Base-by-base conservation (phyloP, 2,888 invertebrate species). In the Pediacus dermestoides region DNA sequence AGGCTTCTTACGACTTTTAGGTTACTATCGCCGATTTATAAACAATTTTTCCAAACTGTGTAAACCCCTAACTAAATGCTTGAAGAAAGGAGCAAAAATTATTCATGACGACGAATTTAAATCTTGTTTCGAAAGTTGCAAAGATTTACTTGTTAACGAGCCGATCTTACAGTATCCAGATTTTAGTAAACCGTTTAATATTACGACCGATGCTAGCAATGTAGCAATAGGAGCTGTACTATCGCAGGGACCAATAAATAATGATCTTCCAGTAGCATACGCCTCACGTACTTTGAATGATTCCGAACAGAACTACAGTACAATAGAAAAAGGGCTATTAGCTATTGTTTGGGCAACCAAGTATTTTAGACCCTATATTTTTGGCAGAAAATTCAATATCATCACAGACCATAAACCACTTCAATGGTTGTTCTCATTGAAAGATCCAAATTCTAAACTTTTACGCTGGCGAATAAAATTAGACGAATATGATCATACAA, bases 331-430 rank as follows among this genome's bases (percentile, higher is more conserved):
- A 30, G 63, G 61, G 50, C 30, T 61, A 1, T 34, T 62, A 27
- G 61, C 58, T 2, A 51, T 61, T 3, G 49, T 60, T n/a, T 10
- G 34, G 34, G 34, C 30, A 13, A 34, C 21, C 14, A 53, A 60
- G 37, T 48, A 60, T 37, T 66, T 63, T 41, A n/a, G 60, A 23
- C 60, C 62, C 2, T 67, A 65, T 32, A 27, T 67, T 2, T 61
- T 49, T 34, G 64, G 63, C n/a, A 48, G 53, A 15, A 46, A 56
- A 42, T 67, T 66, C 31, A 46, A 30, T 3, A 54, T 68, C n/a
- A 12, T 60, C 63, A 65, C 36, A 32, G 46, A 45, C 60, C 62
- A 1, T 40, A 64, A 15, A 43, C 43, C 35, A 2, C 16, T 28
- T 6, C 16, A 16, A 7, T 35, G 35, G 35, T 18, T 27, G 2